Base-by-base conservation (phyloP, 2,888 invertebrate species). In the Dysmachus trigonus region DNA sequence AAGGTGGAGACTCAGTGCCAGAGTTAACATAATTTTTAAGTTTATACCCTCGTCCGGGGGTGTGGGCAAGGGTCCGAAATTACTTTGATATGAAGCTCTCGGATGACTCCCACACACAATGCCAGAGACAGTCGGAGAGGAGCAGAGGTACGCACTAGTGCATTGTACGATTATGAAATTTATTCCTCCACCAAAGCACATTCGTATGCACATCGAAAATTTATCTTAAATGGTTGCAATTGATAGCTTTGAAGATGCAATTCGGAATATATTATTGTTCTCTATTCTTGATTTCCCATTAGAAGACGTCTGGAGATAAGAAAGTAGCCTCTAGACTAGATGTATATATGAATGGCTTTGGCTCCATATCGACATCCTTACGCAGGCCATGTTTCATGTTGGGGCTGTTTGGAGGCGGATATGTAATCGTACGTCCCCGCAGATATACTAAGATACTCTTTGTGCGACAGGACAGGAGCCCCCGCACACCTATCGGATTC, bases 201-300 rank as follows among this genome's bases (percentile, higher is more conserved):
- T 62, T 62, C 62, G 27, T 10, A 62, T 62, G 33, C 15, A 33
- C 33, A 31, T 81, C 53, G 53, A 27, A 35, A 81, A 53, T 81
- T 81, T 81, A 81, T 53, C 30, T 81, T 81, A 81, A 81, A 33
- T 81, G 35, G 30, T 18, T 53, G 31, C 51, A 81, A 81, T 81
- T 81, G 53, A 62, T 81, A 31, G 30, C 53, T 31, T 33, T 33
- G 33, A 53, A 33, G 53, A 81, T 81, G 81, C 31, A 33, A 51
- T 41, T 30, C 41, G 31, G 47, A 38, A 79, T 79, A 10, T 30
- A 79, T 31, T 76, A 83, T 86, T 85, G 87, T 87, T 81, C 85
- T 76, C 85, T 76, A 74, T 51, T 81, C 71, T 38, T 85, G 87
- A 87, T 87, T 85, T 87, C 82, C 81, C 85, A 86, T 85, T 86